Evolutionary conservation across 2,797 vertebrate species (phyloP).

Genomic region (Mormyrops attenuatus): DNA sequence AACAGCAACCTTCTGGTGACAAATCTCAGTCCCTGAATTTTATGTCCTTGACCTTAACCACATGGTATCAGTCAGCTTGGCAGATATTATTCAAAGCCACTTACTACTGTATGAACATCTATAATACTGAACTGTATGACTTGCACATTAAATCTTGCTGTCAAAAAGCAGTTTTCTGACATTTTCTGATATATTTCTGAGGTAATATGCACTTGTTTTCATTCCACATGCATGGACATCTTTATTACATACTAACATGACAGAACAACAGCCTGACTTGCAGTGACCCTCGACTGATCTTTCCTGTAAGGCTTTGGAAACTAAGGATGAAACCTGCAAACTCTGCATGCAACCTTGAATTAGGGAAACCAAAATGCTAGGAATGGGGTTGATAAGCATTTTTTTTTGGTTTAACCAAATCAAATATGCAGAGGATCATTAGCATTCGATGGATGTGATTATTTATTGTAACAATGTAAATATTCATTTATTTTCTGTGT

Average conservation of each 20-base stretch:
- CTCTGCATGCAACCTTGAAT: neutral
- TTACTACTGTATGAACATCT: neutral
- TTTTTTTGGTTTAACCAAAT: neutral
- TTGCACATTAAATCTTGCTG: neutral
- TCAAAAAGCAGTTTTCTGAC: neutral
- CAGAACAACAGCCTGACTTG: neutral
- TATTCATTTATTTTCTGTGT: neutral
- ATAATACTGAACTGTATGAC: neutral
- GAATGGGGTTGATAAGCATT: neutral
- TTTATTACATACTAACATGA: too few species aligned
- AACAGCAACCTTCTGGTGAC: neutral
- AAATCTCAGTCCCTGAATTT: neutral
- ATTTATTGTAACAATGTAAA: neutral
- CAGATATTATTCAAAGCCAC: neutral
- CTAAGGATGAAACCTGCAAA: neutral
- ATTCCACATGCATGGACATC: neutral
- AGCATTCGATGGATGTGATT: neutral
- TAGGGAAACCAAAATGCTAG: neutral
- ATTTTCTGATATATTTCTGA: neutral
- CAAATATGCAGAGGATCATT: neutral
- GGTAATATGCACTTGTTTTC: neutral
- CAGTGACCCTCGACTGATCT: neutral
- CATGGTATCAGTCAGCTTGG: neutral
- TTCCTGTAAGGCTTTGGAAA: neutral
- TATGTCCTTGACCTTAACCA: neutral